These are phyloP conservation scores for Hoplodrina blanda DNA, from an alignment of 2,888 invertebrate species.

Conservation along the genomic window DNA sequence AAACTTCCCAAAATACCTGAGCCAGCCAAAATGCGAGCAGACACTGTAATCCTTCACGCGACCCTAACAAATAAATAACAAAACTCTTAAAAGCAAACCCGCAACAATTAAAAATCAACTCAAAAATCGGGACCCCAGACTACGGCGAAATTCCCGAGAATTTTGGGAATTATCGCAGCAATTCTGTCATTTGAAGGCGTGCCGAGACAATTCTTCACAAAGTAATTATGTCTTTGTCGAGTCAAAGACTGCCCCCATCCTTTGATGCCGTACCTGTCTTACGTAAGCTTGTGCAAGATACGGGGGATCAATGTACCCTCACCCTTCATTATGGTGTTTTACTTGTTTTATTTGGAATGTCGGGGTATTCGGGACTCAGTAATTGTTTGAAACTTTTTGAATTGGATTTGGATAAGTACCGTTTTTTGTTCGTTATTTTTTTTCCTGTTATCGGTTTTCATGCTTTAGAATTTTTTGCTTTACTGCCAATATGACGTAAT, in stretches of 20 bases:
- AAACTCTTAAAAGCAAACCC: slow-evolving; percentile 21
- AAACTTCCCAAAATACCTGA: slow-evolving; percentile 1
- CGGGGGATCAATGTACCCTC: slow-evolving; percentile 37
- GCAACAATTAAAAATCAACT: slow-evolving; percentile 21
- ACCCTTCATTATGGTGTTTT: slow-evolving; percentile 50
- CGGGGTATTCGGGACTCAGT: slow-evolving; percentile 13
- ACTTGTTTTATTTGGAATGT: slow-evolving; percentile 24
- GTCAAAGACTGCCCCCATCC: slow-evolving; percentile 58
- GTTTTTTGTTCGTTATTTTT: neutral
- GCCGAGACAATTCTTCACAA: slow-evolving; percentile 60
- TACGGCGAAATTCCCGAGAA: slow-evolving; percentile 23
- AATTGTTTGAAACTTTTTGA: slow-evolving; percentile 29
- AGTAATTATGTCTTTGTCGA: slow-evolving; percentile 64
- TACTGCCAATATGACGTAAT: too few relatives aligned
- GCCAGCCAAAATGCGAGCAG: neutral
- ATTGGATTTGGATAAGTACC: slow-evolving; percentile 5
- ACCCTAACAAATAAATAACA: slow-evolving; percentile 34
- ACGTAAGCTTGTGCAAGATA: slow-evolving; percentile 47
- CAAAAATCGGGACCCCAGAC: slow-evolving; percentile 9
- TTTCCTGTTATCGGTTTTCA: neutral
- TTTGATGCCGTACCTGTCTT: slow-evolving; percentile 53
- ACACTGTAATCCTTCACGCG: slow-evolving; percentile 13
- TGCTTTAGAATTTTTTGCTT: neutral
- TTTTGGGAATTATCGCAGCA: slow-evolving; percentile 42
- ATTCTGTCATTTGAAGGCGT: slow-evolving; percentile 47